phyloP scores from a whole-genome alignment of 2,797 vertebrate genomes.

The Micromesistius poutassou region DNA sequence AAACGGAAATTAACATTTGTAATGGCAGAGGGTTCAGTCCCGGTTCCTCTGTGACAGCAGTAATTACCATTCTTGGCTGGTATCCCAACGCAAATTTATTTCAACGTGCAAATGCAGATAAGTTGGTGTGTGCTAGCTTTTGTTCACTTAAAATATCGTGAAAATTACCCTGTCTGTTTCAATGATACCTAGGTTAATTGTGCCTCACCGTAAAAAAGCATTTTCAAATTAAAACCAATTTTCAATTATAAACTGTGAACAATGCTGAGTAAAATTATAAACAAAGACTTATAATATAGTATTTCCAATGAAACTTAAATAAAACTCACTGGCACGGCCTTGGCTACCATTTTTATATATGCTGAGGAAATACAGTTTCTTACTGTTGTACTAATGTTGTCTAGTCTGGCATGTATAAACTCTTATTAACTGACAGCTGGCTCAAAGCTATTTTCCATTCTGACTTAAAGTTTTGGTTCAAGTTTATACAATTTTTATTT shows the following conservation, averaged over 20 bases:
- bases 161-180: neutral
- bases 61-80: neutral
- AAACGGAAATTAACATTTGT: neutral
- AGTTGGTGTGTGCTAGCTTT: neutral
- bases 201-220: neutral
- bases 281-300: neutral
- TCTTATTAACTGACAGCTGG: too few relatives aligned
- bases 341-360: too few relatives aligned
- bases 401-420: too few relatives aligned
- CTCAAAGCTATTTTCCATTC: too few relatives aligned
- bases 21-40: neutral
- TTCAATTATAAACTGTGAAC: slow-evolving; percentile 1
- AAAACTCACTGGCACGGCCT: too few relatives aligned
- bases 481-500: too few relatives aligned
- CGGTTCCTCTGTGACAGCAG: neutral
- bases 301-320: too few relatives aligned
- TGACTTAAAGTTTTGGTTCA: too few relatives aligned
- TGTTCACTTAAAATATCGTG: neutral
- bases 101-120: neutral
- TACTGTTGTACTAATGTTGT: too few relatives aligned
- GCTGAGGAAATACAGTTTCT: too few relatives aligned
- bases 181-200: neutral
- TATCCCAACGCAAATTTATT: neutral
- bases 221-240: slow-evolving; percentile 2
- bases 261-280: neutral